Conservation (phyloP, 2,113 vertebrate genomes). For the Pheucticus melanocephalus region DNA sequence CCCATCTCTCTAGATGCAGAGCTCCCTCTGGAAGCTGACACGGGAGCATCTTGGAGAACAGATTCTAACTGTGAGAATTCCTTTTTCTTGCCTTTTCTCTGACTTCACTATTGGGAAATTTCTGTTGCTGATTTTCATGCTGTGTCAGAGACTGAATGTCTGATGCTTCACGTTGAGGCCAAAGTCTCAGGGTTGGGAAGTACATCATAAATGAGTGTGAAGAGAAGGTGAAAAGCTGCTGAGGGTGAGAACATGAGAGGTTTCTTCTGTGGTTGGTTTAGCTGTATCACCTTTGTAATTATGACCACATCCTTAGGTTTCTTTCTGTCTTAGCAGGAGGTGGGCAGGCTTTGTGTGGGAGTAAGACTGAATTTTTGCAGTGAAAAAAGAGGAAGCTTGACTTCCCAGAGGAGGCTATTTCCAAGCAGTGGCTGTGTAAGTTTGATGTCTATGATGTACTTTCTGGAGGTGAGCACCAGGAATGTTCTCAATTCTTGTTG, state of each 20-base stretch:
- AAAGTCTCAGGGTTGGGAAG: neutral
- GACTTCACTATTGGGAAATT: neutral
- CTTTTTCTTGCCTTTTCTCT: neutral
- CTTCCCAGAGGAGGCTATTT: neutral
- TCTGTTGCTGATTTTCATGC: neutral
- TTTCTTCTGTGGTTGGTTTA: neutral
- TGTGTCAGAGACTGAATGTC: neutral
- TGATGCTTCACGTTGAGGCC: neutral
- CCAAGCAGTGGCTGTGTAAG: neutral
- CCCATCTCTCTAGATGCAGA: neutral
- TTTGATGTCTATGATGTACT: neutral
- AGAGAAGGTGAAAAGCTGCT: neutral
- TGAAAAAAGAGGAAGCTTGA: neutral
- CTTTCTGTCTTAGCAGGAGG: neutral
- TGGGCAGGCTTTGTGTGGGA: neutral
- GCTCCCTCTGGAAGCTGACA: neutral
- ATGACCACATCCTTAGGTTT: neutral
- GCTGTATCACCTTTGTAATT: neutral
- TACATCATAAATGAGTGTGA: neutral
- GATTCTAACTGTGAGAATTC: neutral
- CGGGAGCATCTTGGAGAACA: neutral
- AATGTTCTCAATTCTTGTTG: neutral
- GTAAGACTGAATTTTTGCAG: neutral
- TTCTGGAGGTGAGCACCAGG: neutral
- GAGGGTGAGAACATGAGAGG: neutral